phyloP scores from a whole-genome alignment of 2,113 vertebrate species.

The Lates calcarifer region DNA sequence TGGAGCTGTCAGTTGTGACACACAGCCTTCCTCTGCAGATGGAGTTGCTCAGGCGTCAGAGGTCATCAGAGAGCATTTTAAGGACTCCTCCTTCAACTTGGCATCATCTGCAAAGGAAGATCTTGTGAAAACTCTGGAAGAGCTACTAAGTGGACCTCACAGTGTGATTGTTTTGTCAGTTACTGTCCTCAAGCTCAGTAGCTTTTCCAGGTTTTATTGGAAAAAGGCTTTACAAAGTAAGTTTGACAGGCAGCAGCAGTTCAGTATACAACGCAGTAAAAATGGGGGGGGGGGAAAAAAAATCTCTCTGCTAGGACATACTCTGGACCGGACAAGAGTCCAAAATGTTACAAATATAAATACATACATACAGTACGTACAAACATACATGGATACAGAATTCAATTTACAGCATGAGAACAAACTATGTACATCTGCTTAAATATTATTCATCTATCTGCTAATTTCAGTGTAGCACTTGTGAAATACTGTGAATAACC shows the following conservation, averaged over 20 bases:
- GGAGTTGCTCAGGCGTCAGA: neutral
- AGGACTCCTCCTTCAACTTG: neutral
- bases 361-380: constrained; percentile 67
- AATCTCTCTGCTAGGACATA: constrained; percentile 41
- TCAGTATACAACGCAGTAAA: constrained; percentile 64
- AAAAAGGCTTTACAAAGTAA: constrained; percentile 72
- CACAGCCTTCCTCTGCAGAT: neutral
- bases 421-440: constrained; percentile 76
- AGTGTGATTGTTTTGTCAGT: neutral
- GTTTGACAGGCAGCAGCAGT: constrained; percentile 60
- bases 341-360: constrained; percentile 68
- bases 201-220: constrained; percentile 65
- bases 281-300: constrained; percentile 39
- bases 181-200: neutral
- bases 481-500: constrained; percentile 73
- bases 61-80: neutral
- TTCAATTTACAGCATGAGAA: constrained; percentile 71
- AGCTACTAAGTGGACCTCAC: too few relatives aligned
- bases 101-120: too few relatives aligned
- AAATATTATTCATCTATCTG: constrained; percentile 70
- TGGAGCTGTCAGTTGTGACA: too few relatives aligned
- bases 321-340: constrained; percentile 32
- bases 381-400: constrained; percentile 55
- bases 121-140: neutral
- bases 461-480: constrained; percentile 84